Base-by-base conservation (phyloP, 1,140 invertebrate genomes). In the Aradophagus sp. region DNA sequence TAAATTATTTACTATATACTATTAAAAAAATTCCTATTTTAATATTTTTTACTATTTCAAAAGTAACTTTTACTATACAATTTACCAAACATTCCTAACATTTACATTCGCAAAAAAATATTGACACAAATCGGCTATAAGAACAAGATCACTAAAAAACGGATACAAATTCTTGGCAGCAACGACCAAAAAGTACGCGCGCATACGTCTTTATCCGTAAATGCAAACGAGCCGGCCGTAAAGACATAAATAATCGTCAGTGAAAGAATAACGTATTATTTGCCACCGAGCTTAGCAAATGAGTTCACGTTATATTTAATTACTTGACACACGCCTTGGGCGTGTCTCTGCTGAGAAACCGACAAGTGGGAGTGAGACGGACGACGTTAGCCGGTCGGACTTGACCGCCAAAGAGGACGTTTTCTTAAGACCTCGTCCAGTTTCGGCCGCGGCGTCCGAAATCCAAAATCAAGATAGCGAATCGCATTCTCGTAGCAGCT, bases 261-360 rank as follows among this genome's bases (percentile, higher is more conserved):
- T 79, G 74, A 75, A 63, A 50, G 63, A 63, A 52, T 76, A 84
- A 83, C 80, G 77, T 83, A 80, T 83, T 84, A 84, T 84, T 84
- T 83, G 82, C 82, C 81, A 84, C 81, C 41, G 81, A 81, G 79
- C 77, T 80, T 74, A 76, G 77, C 80, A 83, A 84, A 84, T 84
- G 83, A 84, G 78, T 80, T 80, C 81, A 82, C 76, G 81, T 84
- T 83, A 74, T 82, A 82, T 84, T 84, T 84, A 84, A 84, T 84
- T 84, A 83, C 78, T 80, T 77, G 76, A 70, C 75, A 81, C 82
- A 83, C 81, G 82, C 82, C 83, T 80, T 80, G 80, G 76, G 79
- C 78, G 81, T 79, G 79, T 82, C 78, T 73, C 47, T 52, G 32
- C 63, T 70, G n/a, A 38, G 32, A 38, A 27, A 62, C 13, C 27